A percentile compares a stretch with the other conserved stretches of the same genome.
These are phyloP conservation scores for Xenops minutus DNA, from an alignment of 2,797 vertebrate genomes.

Conservation along the genomic window DNA sequence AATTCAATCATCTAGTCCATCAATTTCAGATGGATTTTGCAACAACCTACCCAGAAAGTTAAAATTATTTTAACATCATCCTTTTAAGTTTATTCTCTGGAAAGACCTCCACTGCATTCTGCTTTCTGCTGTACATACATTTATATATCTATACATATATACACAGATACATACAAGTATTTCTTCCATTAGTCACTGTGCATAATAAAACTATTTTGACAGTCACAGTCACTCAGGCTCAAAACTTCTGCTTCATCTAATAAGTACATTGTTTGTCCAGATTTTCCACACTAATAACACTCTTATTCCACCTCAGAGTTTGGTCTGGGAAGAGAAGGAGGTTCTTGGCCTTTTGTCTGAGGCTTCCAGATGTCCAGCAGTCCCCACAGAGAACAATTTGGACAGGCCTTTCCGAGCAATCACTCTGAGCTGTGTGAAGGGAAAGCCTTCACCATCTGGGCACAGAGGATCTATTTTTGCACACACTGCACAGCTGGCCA, in stretches of 20 bases:
- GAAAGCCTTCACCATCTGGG: not conserved
- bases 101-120: not conserved
- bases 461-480: not conserved
- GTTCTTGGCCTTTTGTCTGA: not conserved
- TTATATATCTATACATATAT: too few relatives aligned
- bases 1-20: conserved; percentile 65
- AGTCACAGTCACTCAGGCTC: not conserved
- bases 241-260: not conserved
- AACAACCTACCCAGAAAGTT: conserved; percentile 29
- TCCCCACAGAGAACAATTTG: not conserved
- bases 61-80: conserved; percentile 17
- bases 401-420: not conserved
- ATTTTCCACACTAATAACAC: not conserved
- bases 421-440: not conserved
- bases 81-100: conserved; percentile 44
- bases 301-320: not conserved
- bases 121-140: not conserved
- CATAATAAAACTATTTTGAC: not conserved
- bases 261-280: not conserved
- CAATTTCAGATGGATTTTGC: conserved; percentile 54
- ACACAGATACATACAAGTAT: not conserved
- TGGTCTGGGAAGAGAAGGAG: not conserved
- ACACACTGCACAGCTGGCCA: not conserved
- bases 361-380: not conserved
- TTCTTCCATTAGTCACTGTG: not conserved